Conservation (phyloP, 2,797 vertebrate species). For the Acipenser transmontanus region DNA sequence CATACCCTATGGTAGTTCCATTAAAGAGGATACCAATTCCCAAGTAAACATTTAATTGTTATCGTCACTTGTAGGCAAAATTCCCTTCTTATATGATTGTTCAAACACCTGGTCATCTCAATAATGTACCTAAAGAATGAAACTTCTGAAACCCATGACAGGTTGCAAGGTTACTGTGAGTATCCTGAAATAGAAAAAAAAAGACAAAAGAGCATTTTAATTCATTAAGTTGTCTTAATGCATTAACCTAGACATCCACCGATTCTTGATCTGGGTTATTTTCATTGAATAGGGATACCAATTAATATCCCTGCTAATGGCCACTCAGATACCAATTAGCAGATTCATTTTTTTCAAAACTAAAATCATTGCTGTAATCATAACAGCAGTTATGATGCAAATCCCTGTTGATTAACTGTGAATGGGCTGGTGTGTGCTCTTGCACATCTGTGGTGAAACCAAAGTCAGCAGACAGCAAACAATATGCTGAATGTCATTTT, state of each 20-base stretch:
- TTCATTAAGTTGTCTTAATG: too few species aligned
- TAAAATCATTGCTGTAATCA: not conserved
- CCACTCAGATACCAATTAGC: slow-evolving; percentile 3
- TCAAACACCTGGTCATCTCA: too few species aligned
- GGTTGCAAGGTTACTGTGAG: slow-evolving; percentile 71
- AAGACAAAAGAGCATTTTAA: too few species aligned
- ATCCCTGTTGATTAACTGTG: not conserved
- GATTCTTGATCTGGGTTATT: not conserved
- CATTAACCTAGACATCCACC: too few species aligned
- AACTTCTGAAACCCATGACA: too few species aligned
- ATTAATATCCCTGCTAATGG: not conserved
- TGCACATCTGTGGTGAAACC: slow-evolving; percentile 1
- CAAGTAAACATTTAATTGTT: too few species aligned
- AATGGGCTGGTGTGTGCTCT: not conserved
- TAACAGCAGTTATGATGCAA: not conserved
- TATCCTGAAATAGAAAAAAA: slow-evolving; percentile 62
- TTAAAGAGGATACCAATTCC: too few species aligned
- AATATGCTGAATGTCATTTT: not conserved
- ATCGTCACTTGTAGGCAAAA: too few species aligned
- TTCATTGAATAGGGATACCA: too few species aligned
- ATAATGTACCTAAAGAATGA: too few species aligned
- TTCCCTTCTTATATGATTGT: too few species aligned
- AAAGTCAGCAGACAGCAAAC: not conserved
- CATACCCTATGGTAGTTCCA: too few species aligned
- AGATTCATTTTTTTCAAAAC: slow-evolving; percentile 1